Conservation (phyloP, 2,888 invertebrate species). For the Gerris lacustris region DNA sequence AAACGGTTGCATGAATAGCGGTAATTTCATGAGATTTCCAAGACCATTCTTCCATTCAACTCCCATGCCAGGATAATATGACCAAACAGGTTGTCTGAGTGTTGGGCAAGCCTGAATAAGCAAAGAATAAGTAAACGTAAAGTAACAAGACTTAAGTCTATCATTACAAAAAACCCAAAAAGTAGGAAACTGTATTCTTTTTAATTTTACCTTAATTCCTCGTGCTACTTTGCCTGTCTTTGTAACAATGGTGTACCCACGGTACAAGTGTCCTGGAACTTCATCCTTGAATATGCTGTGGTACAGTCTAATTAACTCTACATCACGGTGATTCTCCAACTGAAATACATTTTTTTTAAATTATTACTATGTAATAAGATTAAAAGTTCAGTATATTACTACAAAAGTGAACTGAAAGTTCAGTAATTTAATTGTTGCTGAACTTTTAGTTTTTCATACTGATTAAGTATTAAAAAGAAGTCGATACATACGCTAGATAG, state of each 20-base stretch:
- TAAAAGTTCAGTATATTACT: too few species aligned
- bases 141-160: too few species aligned
- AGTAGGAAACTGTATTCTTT: too few species aligned
- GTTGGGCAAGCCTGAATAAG: not conserved
- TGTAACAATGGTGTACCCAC: conserved; percentile 55
- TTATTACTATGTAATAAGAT: too few species aligned
- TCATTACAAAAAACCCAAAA: too few species aligned
- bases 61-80: not conserved
- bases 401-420: too few species aligned
- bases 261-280: conserved; percentile 52
- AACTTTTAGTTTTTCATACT: too few species aligned
- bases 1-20: not conserved
- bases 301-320: conserved; percentile 47
- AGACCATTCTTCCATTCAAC: not conserved
- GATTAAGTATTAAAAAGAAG: not conserved
- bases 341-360: conserved; percentile 28
- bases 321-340: conserved; percentile 46
- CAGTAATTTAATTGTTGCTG: too few species aligned
- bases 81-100: not conserved
- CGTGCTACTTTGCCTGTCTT: conserved; percentile 20
- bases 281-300: conserved; percentile 43
- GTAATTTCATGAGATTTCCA: not conserved
- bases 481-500: conserved; percentile 45
- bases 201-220: conserved; percentile 25
- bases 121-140: not conserved